A percentile compares a stretch with the other conserved stretches of the same genome.
Conservation (phyloP, 2,797 vertebrate species). For the Atherinosoma microstoma region DNA sequence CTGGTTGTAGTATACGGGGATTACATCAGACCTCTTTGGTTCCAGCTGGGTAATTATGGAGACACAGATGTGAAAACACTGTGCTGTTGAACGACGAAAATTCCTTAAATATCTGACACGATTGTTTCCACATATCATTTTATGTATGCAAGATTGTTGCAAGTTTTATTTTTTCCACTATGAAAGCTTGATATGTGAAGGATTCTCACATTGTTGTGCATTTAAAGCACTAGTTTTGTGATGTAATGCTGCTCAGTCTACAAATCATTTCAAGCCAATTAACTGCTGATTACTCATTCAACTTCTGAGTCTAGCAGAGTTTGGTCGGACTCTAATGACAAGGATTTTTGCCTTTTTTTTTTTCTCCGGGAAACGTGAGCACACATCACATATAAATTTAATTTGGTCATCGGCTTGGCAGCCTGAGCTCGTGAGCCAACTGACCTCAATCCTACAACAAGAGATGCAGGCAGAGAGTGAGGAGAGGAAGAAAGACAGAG, state of each 20-base stretch:
- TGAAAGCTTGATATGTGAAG: constrained; percentile 5
- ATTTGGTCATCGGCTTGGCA: constrained; percentile 62
- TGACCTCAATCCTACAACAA: constrained; percentile 78
- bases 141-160: background rate
- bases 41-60: constrained; percentile 58
- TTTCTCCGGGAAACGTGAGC: constrained; percentile 48
- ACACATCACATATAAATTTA: constrained; percentile 66
- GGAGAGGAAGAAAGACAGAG: constrained; percentile 44
- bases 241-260: constrained; percentile 14
- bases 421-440: constrained; percentile 59
- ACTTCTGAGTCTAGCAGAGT: constrained; percentile 25
- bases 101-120: constrained; percentile 39
- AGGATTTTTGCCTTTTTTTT: constrained; percentile 27
- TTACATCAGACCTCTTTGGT: constrained; percentile 56
- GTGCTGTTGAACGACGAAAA: constrained; percentile 13
- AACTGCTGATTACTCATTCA: constrained; percentile 17
- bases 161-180: background rate
- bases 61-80: constrained; percentile 45
- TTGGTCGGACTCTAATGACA: constrained; percentile 14
- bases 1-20: constrained; percentile 47
- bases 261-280: constrained; percentile 18
- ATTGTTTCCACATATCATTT: background rate
- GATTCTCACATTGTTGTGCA: background rate
- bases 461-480: constrained; percentile 59
- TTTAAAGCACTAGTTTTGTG: constrained; percentile 6